Evolutionary conservation across 2,797 vertebrate genomes (phyloP), one percentile per base, ranked within the genome.

Genomic region (Pipistrellus pygmaeus): DNA sequence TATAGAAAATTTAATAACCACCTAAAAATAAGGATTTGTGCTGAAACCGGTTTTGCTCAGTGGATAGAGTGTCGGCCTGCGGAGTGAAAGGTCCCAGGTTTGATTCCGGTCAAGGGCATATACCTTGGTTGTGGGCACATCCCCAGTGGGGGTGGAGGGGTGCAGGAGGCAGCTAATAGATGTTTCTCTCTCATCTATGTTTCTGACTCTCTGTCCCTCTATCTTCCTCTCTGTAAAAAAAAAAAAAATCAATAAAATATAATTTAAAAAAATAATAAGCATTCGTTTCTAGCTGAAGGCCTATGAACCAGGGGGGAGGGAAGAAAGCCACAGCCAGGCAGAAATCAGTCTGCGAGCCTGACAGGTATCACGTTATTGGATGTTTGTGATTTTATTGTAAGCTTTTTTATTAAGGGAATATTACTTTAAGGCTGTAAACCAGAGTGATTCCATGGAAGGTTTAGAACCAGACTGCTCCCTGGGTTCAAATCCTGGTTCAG

Each of bases 1-100:
- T 95, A 89, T 82, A 78, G 93, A 75, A 95, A 95, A 94, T 91
- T 76, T 95, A 93, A 96, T 91, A 83, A 95, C 91, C 55, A 75
- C 48, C 82, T 85, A 86, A 53, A 93, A 95, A 83, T 85, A 38
- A 77, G 38, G 57, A 88, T 93, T 93, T 10, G 20, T 88, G 6
- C 38, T 6, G 38, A 41, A 41, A 41, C 38, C 38, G 38, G 38
- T 41, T 41, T 41, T 5, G 38, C 38, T 41, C 38, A 41, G 38
- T 41, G 38, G 38, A 41, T 41, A 41, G 38, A 41, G 38, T 7
- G 38, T 41, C 38, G 38, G 38, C 6, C 38, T 41, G 38, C 38
- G 4, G 38, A 41, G 6, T 41, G 38, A 41, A 41, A 41, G 38
- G 38, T 41, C 6, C 38, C 38, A 41, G 38, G 38, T 6, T 41